Conservation (phyloP, 2,113 vertebrate genomes). For the Vanacampus margaritifer region DNA sequence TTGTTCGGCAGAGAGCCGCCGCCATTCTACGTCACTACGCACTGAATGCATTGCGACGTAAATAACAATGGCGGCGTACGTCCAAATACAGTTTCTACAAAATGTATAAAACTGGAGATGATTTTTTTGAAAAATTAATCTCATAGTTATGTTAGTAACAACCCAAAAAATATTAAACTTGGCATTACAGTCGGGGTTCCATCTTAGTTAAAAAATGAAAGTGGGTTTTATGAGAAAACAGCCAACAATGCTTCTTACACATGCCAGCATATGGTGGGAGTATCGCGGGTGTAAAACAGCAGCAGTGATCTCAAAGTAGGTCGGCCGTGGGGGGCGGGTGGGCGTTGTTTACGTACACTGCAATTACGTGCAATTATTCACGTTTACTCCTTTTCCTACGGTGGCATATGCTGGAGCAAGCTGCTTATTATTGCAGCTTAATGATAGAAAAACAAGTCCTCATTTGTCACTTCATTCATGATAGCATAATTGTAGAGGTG, state of each 20-base stretch:
- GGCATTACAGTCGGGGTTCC: too few species aligned
- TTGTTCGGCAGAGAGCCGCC: too few species aligned
- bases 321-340: conserved; percentile 30
- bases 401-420: neutral
- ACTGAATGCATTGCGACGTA: too few species aligned
- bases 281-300: conserved; percentile 27
- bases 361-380: conserved; percentile 52
- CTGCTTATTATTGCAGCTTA: neutral
- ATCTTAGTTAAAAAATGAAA: conserved; percentile 6
- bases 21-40: too few species aligned
- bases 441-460: conserved; percentile 3
- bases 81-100: too few species aligned
- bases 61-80: too few species aligned
- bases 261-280: conserved; percentile 28
- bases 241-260: conserved; percentile 8
- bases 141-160: too few species aligned
- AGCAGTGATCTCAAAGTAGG: conserved; percentile 56
- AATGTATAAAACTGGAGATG: too few species aligned
- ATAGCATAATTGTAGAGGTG: neutral
- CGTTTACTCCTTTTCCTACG: conserved; percentile 22
- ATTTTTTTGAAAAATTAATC: too few species aligned
- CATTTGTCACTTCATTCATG: neutral
- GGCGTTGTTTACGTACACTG: conserved; percentile 38
- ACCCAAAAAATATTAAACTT: too few species aligned
- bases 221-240: conserved; percentile 8